phyloP scores from a whole-genome alignment of 92 coral and sea anemone species.

The Epizoanthus scotinus region DNA sequence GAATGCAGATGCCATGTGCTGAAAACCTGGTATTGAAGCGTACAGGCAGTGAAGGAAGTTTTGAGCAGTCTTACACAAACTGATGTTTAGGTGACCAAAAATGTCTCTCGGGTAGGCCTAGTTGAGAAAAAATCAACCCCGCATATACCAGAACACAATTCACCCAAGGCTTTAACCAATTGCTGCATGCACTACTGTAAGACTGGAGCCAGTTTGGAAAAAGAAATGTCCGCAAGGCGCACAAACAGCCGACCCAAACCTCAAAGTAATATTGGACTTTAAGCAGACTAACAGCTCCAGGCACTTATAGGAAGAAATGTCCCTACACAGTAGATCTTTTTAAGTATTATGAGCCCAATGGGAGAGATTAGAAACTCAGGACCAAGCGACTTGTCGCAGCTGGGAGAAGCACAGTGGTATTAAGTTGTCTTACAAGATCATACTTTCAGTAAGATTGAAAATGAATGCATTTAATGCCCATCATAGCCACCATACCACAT shows the following conservation, averaged over 20 bases:
- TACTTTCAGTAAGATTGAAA: constrained; percentile 43
- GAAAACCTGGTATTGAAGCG: constrained; percentile 51
- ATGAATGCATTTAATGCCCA: constrained; percentile 47
- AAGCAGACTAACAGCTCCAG: background rate
- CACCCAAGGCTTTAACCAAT: constrained; percentile 30
- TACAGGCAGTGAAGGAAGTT: constrained; percentile 17
- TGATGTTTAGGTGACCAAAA: background rate
- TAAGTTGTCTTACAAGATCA: constrained; percentile 31
- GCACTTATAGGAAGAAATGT: constrained; percentile 50
- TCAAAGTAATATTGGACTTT: constrained; percentile 12
- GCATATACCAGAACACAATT: background rate
- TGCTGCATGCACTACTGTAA: constrained; percentile 12
- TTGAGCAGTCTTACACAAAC: constrained; percentile 29
- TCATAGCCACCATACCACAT: constrained; percentile 57
- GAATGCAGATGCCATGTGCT: constrained; percentile 61
- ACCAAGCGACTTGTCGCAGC: constrained; percentile 45
- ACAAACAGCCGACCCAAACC: constrained; percentile 41
- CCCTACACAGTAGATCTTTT: constrained; percentile 25
- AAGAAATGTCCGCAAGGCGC: constrained; percentile 20
- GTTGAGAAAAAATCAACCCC: background rate
- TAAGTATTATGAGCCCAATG: constrained; percentile 58
- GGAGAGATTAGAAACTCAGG: constrained; percentile 37
- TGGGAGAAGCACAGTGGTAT: constrained; percentile 48
- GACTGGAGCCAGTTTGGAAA: constrained; percentile 50
- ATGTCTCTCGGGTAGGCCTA: background rate